Evolutionary conservation across 2,113 vertebrate species (phyloP).

Genomic region (Ciconia maguari): DNA sequence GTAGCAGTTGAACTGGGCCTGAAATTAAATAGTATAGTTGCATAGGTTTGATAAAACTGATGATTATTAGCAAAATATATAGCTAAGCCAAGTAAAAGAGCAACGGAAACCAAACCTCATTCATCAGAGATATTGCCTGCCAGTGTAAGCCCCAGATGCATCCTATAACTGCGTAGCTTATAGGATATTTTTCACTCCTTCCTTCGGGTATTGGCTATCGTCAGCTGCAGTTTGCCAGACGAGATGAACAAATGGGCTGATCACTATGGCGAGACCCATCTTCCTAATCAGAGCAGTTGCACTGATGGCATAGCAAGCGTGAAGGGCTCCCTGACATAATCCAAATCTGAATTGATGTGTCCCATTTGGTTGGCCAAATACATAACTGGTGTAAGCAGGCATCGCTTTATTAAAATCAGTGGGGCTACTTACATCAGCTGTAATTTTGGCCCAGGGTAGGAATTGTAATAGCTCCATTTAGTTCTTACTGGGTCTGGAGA

Average conservation of each 20-base stretch:
- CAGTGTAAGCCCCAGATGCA: neutral
- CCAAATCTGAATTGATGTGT: neutral
- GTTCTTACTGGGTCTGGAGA: neutral
- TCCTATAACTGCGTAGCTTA: neutral
- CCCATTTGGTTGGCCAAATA: neutral
- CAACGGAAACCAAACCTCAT: neutral
- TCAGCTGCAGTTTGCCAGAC: neutral
- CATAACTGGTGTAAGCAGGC: neutral
- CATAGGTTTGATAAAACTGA: neutral
- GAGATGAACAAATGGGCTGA: neutral
- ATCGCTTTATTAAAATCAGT: neutral
- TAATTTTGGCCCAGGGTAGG: neutral
- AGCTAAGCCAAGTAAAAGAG: neutral
- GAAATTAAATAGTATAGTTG: neutral
- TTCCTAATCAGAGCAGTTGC: neutral
- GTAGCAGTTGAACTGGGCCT: neutral
- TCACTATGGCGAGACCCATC: neutral
- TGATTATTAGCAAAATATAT: neutral
- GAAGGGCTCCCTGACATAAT: neutral
- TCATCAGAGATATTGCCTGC: neutral
- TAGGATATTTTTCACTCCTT: constrained; percentile 21
- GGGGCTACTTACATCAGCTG: neutral
- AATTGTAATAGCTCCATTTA: neutral
- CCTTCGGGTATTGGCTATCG: constrained; percentile 6
- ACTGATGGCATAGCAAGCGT: neutral